These are phyloP conservation scores for Nipponacmea schrenckii DNA, from an alignment of 2,888 invertebrate species.

Conservation along the genomic window DNA sequence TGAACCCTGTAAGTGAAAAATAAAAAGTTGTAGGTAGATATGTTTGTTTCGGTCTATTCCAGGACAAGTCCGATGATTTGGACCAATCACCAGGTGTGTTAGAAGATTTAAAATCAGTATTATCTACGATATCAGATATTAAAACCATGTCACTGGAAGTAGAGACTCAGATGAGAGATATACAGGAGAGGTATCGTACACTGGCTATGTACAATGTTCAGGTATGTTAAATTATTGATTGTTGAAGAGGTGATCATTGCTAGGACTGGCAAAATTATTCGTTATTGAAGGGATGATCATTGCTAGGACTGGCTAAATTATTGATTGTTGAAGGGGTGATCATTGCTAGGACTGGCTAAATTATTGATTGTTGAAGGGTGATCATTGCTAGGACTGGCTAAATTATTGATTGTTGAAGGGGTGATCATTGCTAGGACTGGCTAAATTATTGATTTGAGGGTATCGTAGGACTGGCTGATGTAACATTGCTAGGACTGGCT, in stretches of 20 bases:
- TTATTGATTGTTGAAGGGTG: no score
- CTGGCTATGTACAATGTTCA: slow-evolving; percentile 78
- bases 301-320: neutral
- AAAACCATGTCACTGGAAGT: slow-evolving; percentile 81
- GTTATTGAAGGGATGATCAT: neutral
- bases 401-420: no score
- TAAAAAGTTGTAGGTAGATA: no score
- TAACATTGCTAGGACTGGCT: no score
- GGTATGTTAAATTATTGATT: slow-evolving; percentile 67
- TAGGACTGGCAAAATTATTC: no score
- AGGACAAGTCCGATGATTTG: slow-evolving; percentile 75
- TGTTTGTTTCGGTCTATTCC: slow-evolving; percentile 23
- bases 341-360: neutral
- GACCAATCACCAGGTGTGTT: slow-evolving; percentile 82
- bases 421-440: no score
- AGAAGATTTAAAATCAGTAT: slow-evolving; percentile 84
- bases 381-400: no score
- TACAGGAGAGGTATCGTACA: slow-evolving; percentile 82
- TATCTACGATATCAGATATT: slow-evolving; percentile 83
- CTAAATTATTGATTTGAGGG: no score
- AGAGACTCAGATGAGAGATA: slow-evolving; percentile 79
- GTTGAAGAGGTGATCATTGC: no score
- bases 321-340: neutral
- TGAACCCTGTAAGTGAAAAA: no score
- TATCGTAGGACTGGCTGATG: no score